Evolutionary conservation across 2,888 invertebrate species (phyloP), one percentile per base, ranked within the genome.

Genomic region (Pterostichus madidus): DNA sequence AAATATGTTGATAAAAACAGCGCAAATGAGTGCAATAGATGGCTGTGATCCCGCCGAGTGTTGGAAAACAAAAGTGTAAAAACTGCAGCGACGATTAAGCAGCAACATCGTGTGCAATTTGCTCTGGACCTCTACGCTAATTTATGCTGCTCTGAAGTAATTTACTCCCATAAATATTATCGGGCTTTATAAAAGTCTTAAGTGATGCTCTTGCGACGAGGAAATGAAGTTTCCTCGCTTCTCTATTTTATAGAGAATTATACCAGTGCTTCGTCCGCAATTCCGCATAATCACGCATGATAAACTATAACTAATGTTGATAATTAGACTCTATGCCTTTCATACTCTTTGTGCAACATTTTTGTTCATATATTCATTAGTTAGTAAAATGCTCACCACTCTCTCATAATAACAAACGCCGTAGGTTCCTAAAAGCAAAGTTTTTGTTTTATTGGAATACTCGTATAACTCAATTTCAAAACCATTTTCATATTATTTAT

Each of bases 1-100:
- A 78, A 78, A 78, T 78, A 78, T 78, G 59, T 78, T 78, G 78
- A 78, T 61, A 78, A 78, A 78, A 78, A 78, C 78, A 59, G 75
- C 52, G 75, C 75, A 75, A 75, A 75, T 75, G 75, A 75, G 75
- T 52, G 75, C 75, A 75, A 75, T 75, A 75, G 75, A 73, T 73
- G 59, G 59, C 59, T 59, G 24, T 39, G 39, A 39, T 39, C 39
- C 39, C 39, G 39, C 59, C 6, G 24, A 10, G 17, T 59, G 64
- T 17, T 59, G 59, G 7, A 1, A 59, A 59, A 59, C 49, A 46
- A 13, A 46, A 49, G 7, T 13, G 75, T 13, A 75, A 75, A 71
- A 71, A 71, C 13, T 44, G 68, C 68, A 71, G 32, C 15, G 8
- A 15, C 68, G 39, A 71, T 71, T 71, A 71, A 44, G 46, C 68